Evolutionary conservation across 2,113 vertebrate species (phyloP).

Genomic region (Sinocyclocheilus maitianheensis): DNA sequence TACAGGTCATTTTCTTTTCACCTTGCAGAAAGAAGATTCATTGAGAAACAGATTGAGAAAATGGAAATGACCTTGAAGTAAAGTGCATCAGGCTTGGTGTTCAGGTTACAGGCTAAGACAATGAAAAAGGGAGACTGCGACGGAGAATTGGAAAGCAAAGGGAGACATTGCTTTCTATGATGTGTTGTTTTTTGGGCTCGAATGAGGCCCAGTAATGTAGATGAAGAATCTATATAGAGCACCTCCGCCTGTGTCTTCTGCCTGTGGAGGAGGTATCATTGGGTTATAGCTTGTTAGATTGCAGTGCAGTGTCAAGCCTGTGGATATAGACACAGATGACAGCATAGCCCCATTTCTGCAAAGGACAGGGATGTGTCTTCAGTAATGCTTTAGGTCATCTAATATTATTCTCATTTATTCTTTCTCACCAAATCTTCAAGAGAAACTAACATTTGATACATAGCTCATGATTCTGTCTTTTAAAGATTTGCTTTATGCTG

Average conservation of each 20-base stretch:
- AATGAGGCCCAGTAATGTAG: constrained; percentile 39
- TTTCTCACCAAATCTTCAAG: not conserved
- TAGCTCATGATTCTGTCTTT: not conserved
- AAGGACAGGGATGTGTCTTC: not conserved
- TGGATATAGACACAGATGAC: constrained; percentile 48
- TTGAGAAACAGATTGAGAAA: not conserved
- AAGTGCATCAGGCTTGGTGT: constrained; percentile 37
- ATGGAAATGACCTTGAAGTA: constrained; percentile 52
- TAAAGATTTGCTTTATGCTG: not conserved
- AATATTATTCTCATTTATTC: constrained; percentile 1
- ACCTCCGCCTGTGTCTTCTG: not conserved
- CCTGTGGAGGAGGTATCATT: constrained; percentile 49
- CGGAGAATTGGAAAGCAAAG: constrained; percentile 24
- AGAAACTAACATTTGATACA: not conserved
- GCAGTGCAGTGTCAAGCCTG: constrained; percentile 61
- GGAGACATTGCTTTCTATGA: constrained; percentile 26
- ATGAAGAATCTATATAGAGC: constrained; percentile 58
- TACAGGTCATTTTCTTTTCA: not conserved
- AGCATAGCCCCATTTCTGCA: constrained; percentile 17
- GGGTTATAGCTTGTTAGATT: constrained; percentile 56
- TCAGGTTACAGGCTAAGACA: constrained; percentile 39
- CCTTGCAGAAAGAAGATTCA: not conserved
- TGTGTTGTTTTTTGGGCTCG: constrained; percentile 24
- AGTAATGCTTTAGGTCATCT: constrained; percentile 9
- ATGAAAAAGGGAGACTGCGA: not conserved